A percentile compares a stretch with the other conserved stretches of the same genome.
Evolutionary conservation across 1,140 invertebrate genomes (phyloP).

Genomic region (Sarcophaga bullata): DNA sequence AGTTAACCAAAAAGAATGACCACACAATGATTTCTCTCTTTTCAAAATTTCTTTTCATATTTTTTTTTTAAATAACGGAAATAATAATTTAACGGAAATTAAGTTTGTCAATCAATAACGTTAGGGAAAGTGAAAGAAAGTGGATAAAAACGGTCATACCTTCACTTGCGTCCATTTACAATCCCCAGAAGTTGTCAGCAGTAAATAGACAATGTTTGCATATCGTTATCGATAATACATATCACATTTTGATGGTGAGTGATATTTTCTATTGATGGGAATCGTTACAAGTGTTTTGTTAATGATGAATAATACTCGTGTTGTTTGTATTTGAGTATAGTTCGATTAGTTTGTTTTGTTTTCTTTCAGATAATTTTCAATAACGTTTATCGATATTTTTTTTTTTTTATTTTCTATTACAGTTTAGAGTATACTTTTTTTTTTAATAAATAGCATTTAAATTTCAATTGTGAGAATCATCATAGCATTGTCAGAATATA

Average conservation of each 20-base stretch:
- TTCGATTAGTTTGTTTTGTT: neutral
- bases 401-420: neutral
- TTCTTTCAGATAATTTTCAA: neutral
- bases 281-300: neutral
- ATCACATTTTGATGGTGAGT: neutral
- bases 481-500: no score
- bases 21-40: no score
- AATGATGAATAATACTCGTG: neutral
- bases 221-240: constrained; percentile 2
- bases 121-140: neutral
- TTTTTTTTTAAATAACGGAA: no score
- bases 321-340: neutral
- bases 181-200: neutral
- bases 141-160: neutral
- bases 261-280: neutral
- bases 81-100: neutral
- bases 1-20: no score
- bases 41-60: no score
- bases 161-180: neutral
- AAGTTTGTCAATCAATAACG: neutral
- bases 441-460: neutral
- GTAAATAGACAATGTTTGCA: neutral
- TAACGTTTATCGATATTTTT: neutral
- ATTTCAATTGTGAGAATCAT: no score
- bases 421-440: neutral